phyloP scores from a whole-genome alignment of 1,140 invertebrate genomes.

The Lucilia sericata region DNA sequence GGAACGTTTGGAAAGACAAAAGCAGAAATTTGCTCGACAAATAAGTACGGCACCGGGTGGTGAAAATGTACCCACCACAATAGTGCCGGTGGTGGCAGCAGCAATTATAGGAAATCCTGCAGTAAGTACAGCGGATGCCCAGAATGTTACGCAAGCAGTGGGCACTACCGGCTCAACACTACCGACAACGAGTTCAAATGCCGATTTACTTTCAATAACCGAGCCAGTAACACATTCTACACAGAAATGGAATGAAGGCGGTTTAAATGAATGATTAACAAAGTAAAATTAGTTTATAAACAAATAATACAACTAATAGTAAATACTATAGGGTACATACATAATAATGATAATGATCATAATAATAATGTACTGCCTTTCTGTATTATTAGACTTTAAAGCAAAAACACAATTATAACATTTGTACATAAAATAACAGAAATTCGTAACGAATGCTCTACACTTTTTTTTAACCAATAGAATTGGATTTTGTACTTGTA shows the following conservation, averaged over 20 bases:
- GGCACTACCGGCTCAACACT: neutral
- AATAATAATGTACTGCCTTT: neutral
- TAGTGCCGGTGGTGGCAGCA: conserved; percentile 36
- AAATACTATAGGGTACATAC: too few relatives aligned
- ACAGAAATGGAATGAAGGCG: neutral
- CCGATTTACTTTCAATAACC: neutral
- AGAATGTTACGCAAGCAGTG: neutral
- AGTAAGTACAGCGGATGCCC: neutral
- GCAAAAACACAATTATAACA: too few relatives aligned
- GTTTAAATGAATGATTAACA: too few relatives aligned
- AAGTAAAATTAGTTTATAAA: too few relatives aligned
- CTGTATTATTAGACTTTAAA: neutral
- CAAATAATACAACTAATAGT: too few relatives aligned
- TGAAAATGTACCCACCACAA: conserved; percentile 47
- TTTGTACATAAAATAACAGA: too few relatives aligned
- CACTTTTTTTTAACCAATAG: too few relatives aligned
- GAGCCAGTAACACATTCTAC: conserved; percentile 31
- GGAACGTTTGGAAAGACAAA: conserved; percentile 67
- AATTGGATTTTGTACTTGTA: neutral
- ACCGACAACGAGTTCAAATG: conserved; percentile 5
- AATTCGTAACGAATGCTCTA: too few relatives aligned
- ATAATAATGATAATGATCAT: too few relatives aligned
- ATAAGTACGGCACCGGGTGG: conserved; percentile 66
- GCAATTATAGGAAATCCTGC: conserved; percentile 39
- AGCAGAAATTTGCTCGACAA: conserved; percentile 69